A percentile compares a stretch with the other conserved stretches of the same genome.
Evolutionary conservation across 2,113 vertebrate genomes (phyloP).

Genomic region (Galemys pyrenaicus): DNA sequence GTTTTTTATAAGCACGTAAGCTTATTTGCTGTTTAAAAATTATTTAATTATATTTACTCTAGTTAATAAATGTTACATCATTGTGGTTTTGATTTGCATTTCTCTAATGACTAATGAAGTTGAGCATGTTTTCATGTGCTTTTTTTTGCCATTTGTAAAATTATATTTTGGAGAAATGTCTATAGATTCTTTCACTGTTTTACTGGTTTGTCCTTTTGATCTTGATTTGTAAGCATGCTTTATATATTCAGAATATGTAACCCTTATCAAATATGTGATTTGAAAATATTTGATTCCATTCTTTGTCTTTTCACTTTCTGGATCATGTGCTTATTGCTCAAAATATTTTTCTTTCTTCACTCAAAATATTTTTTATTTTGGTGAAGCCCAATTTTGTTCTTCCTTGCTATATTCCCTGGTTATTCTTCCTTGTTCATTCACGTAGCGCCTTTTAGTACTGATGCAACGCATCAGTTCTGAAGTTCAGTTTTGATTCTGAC

Average conservation of each 20-base stretch:
- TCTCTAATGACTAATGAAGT: background rate
- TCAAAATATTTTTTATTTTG: background rate
- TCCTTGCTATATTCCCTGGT: background rate
- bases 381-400: background rate
- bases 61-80: background rate
- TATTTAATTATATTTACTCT: background rate
- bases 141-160: background rate
- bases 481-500: background rate
- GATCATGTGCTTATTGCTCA: background rate
- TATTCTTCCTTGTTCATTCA: background rate
- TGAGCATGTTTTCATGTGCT: background rate
- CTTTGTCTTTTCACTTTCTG: background rate
- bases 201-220: background rate
- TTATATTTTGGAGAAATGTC: background rate
- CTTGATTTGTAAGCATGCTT: background rate
- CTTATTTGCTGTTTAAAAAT: background rate
- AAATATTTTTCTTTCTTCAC: no score
- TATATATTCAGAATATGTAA: background rate
- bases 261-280: background rate
- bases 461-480: no score
- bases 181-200: background rate
- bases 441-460: background rate
- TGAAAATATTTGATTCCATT: background rate
- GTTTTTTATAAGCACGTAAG: background rate
- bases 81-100: background rate